phyloP scores from a whole-genome alignment of 2,797 vertebrate genomes.

The Catharus ustulatus region DNA sequence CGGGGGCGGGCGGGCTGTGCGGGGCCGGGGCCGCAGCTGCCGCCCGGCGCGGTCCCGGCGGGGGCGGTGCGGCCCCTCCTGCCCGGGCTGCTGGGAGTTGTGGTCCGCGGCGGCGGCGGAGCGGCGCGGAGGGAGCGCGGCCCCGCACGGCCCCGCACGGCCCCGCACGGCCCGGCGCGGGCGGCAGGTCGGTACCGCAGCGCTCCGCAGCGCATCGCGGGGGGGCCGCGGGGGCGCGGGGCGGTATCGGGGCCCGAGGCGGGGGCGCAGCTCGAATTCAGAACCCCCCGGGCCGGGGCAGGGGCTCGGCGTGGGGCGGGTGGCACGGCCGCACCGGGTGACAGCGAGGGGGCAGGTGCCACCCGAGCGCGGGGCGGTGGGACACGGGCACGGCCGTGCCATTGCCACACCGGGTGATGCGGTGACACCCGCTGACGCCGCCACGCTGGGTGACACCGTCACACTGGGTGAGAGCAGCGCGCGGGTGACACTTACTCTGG shows the following conservation, averaged over 20 bases:
- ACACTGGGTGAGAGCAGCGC: neutral
- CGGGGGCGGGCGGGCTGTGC: neutral
- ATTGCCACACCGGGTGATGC: neutral
- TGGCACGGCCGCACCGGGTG: neutral
- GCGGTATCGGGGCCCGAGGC: neutral
- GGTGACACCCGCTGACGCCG: neutral
- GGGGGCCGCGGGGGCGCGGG: neutral
- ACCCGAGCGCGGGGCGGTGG: neutral
- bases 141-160: neutral
- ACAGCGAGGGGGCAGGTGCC: neutral
- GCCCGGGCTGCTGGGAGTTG: constrained; percentile 55
- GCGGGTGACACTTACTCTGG: neutral
- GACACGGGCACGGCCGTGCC: neutral
- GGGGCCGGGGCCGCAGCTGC: neutral
- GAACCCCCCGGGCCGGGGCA: neutral
- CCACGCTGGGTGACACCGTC: neutral
- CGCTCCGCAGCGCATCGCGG: neutral
- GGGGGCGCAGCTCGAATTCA: neutral
- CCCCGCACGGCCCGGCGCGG: neutral
- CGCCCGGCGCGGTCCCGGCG: neutral
- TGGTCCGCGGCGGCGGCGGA: constrained; percentile 19
- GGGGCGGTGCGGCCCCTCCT: constrained; percentile 12
- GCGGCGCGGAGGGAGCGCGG: neutral
- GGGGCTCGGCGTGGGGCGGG: neutral
- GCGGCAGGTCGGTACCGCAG: constrained; percentile 23